Evolutionary conservation across 2,113 vertebrate genomes (phyloP).

Genomic region (Mustelus asterias): DNA sequence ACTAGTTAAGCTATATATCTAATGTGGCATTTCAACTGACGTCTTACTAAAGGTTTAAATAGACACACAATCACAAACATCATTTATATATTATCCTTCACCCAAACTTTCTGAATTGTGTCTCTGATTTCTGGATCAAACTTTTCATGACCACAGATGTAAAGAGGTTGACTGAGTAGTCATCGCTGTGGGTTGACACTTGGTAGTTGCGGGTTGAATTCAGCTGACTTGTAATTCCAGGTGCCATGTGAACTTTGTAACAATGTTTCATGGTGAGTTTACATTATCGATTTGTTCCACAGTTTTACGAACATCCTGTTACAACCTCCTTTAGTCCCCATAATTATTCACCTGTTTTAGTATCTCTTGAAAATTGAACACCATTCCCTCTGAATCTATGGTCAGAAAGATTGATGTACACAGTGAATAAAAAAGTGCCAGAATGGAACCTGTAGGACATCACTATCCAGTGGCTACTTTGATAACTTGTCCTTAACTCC

Average conservation of each 20-base stretch:
- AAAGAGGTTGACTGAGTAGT: not conserved
- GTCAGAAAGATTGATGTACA: not conserved
- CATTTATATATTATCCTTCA: not conserved
- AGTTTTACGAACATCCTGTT: not conserved
- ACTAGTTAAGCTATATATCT: not conserved
- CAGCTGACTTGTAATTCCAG: not conserved
- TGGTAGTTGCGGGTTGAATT: not conserved
- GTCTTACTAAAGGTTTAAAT: not conserved
- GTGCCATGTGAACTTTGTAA: not conserved
- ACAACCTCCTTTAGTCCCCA: not conserved
- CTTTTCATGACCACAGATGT: not conserved
- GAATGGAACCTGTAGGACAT: not conserved
- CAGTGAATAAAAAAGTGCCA: not conserved
- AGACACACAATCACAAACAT: not conserved
- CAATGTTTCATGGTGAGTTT: not conserved
- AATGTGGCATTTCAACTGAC: not conserved
- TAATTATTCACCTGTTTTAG: not conserved
- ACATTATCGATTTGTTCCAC: not conserved
- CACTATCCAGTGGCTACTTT: not conserved
- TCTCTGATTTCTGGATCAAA: not conserved
- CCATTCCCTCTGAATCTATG: not conserved
- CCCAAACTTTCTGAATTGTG: not conserved
- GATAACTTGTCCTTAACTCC: not conserved
- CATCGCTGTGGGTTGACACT: not conserved
- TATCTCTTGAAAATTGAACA: not conserved